Percentiles rank a stretch among this genome's conserved stretches.
phyloP scores from a whole-genome alignment of 2,888 invertebrate genomes.

The Anarsia innoxiella region DNA sequence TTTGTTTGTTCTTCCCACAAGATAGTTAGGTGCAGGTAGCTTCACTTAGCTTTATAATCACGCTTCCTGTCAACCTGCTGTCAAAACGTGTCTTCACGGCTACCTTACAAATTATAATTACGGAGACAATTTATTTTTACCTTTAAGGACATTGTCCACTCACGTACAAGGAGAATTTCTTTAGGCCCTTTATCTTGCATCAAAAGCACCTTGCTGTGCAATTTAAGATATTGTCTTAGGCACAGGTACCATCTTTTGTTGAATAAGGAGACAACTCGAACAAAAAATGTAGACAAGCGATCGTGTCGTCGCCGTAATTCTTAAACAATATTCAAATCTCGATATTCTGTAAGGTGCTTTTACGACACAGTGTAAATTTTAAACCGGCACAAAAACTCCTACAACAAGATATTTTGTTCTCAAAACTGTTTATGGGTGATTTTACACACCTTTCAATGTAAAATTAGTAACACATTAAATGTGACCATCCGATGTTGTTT shows the following conservation, averaged over 20 bases:
- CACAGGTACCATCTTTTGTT: conserved; percentile 56
- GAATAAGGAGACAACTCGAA: conserved; percentile 26
- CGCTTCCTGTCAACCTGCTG: conserved; percentile 25
- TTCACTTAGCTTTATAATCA: conserved; percentile 8
- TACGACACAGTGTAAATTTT: conserved; percentile 42
- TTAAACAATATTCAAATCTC: conserved; percentile 31
- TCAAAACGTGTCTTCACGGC: conserved; percentile 53
- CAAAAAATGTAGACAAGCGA: conserved; percentile 21
- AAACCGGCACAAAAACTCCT: conserved; percentile 37
- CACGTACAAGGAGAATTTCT: conserved; percentile 44
- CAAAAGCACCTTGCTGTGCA: conserved; percentile 56
- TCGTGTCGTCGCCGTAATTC: conserved; percentile 43
- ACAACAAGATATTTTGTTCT: conserved; percentile 42
- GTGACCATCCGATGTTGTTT: too few species aligned
- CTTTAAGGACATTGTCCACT: conserved; percentile 39
- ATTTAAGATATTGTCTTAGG: conserved; percentile 63
- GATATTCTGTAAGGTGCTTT: conserved; percentile 54
- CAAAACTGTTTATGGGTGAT: conserved; percentile 33
- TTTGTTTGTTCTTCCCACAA: conserved; percentile 10
- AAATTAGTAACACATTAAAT: too few species aligned
- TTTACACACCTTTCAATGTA: conserved; percentile 39
- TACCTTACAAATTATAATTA: conserved; percentile 52
- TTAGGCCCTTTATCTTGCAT: conserved; percentile 35
- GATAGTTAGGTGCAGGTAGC: conserved; percentile 5
- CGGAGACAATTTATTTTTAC: conserved; percentile 35